phyloP scores from a whole-genome alignment of 2,888 invertebrate genomes.

The Lasioglossum morio region DNA sequence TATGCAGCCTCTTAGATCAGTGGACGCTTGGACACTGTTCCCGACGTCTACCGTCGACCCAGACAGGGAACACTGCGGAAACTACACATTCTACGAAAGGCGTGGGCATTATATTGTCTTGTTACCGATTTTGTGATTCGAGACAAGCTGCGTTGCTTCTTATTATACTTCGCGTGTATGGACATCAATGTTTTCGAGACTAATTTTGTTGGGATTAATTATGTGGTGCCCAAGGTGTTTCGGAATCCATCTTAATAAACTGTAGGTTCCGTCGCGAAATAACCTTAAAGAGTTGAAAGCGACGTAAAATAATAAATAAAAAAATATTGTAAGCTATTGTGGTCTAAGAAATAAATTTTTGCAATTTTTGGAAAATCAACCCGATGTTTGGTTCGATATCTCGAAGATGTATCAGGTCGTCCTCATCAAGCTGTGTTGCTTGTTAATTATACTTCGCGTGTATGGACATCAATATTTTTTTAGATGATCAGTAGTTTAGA shows the following conservation, averaged over 20 bases:
- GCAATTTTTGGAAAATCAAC: neutral
- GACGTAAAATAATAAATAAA: too few relatives aligned
- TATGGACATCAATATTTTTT: neutral
- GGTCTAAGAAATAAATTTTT: too few relatives aligned
- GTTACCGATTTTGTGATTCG: neutral
- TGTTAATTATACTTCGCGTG: neutral
- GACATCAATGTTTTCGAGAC: neutral
- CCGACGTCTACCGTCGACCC: neutral
- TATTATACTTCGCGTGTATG: neutral
- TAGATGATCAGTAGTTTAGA: neutral
- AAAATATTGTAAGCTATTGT: too few relatives aligned
- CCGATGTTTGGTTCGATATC: neutral
- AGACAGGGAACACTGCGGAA: neutral
- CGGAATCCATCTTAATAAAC: too few relatives aligned
- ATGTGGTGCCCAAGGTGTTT: too few relatives aligned
- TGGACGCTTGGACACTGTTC: neutral
- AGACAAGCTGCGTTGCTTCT: neutral
- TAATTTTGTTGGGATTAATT: too few relatives aligned
- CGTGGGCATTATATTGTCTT: neutral
- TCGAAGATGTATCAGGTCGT: neutral
- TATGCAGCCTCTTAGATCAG: slow-evolving; percentile 6
- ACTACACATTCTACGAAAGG: neutral
- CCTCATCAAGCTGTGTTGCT: neutral
- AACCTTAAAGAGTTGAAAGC: too few relatives aligned
- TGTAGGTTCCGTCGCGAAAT: too few relatives aligned